A percentile compares a stretch with the other conserved stretches of the same genome.
Evolutionary conservation across 2,888 invertebrate species (phyloP).

Genomic region (Torymus tubicola): DNA sequence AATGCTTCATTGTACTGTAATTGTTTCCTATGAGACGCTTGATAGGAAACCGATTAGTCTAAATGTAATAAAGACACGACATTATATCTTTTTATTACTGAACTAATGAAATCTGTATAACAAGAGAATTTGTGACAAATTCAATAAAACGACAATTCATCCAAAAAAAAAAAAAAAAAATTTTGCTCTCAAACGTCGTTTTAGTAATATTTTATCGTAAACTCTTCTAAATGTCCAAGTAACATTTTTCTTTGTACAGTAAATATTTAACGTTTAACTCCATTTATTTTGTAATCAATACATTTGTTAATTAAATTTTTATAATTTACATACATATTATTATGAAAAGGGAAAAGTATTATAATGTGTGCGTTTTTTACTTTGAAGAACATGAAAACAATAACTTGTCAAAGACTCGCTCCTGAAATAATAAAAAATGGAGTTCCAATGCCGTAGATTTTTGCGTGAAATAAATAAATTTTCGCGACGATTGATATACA

Average conservation of each 20-base stretch:
- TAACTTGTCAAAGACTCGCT: conserved; percentile 1
- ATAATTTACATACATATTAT: conserved; percentile 5
- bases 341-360: conserved; percentile 1
- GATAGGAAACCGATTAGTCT: conserved; percentile 4
- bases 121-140: not conserved
- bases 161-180: not conserved
- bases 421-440: not conserved
- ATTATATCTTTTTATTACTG: conserved; percentile 23
- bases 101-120: conserved; percentile 3
- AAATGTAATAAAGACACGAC: conserved; percentile 11
- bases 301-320: conserved; percentile 1
- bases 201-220: not conserved
- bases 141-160: not conserved
- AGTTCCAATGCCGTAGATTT: conserved; percentile 1
- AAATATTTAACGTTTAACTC: too few relatives aligned
- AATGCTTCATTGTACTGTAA: conserved; percentile 13
- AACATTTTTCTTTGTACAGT: not conserved
- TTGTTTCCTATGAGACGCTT: not conserved
- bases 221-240: conserved; percentile 1
- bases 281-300: not conserved
- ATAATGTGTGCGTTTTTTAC: conserved; percentile 15
- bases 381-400: not conserved
- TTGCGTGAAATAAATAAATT: conserved; percentile 8
- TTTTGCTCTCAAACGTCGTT: not conserved
- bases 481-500: not conserved